Conservation (phyloP, 2,888 invertebrate genomes). For the Drosophila anomelani region DNA sequence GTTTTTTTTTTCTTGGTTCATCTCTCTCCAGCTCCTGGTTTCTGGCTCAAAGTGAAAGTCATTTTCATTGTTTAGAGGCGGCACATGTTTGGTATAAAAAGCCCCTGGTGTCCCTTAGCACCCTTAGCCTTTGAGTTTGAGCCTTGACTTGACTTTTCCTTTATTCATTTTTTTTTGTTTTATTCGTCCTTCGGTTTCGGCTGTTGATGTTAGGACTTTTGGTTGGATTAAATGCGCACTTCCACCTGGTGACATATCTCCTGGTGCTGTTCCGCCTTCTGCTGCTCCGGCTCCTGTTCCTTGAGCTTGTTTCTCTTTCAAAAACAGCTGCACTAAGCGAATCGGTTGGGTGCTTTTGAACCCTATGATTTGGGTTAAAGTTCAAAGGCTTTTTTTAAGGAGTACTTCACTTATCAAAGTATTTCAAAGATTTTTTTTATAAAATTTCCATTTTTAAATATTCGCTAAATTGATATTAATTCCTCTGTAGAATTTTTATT, state of each 20-base stretch:
- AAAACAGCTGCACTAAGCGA: slow-evolving; percentile 20
- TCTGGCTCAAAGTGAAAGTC: slow-evolving; percentile 68
- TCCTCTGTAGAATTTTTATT: too few relatives aligned
- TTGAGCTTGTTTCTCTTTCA: slow-evolving; percentile 1
- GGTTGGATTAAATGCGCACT: slow-evolving; percentile 79
- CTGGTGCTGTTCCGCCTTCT: not conserved
- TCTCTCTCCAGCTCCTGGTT: slow-evolving; percentile 30
- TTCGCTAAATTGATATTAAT: too few relatives aligned
- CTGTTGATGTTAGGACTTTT: slow-evolving; percentile 79
- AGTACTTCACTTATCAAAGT: too few relatives aligned
- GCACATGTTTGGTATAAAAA: slow-evolving; percentile 61
- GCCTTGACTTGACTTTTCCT: slow-evolving; percentile 13
- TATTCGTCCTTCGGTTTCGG: slow-evolving; percentile 58
- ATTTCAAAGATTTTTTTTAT: not conserved
- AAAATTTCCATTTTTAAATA: not conserved
- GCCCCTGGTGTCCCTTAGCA: slow-evolving; percentile 5
- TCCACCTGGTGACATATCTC: slow-evolving; percentile 80
- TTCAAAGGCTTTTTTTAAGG: too few relatives aligned
- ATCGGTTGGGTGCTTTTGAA: too few relatives aligned
- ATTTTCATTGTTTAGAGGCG: slow-evolving; percentile 63
- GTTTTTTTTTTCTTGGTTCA: slow-evolving; percentile 1
- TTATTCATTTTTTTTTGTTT: not conserved
- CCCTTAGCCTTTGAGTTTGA: slow-evolving; percentile 16
- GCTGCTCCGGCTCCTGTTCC: slow-evolving; percentile 4
- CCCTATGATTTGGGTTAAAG: not conserved